Evolutionary conservation across 1,140 invertebrate species (phyloP).

Genomic region (Meloidogyne chitwoodi): DNA sequence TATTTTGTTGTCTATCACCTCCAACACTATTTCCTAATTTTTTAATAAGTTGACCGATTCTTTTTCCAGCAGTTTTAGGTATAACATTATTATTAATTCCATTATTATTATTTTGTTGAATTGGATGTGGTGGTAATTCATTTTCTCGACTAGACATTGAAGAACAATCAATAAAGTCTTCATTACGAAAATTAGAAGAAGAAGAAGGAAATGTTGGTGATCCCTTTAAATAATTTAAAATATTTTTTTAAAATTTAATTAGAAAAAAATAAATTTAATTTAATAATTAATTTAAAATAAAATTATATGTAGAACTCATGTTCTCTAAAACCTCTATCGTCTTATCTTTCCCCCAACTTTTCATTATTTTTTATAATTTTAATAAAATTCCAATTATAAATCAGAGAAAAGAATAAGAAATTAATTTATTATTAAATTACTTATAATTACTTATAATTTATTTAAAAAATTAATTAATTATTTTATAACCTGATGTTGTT

Average conservation of each 20-base stretch:
- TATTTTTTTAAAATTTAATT: no score
- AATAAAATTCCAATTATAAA: no score
- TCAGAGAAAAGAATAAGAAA: no score
- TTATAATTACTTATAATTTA: no score
- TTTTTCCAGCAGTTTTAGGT: conserved; percentile 19
- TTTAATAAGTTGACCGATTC: conserved; percentile 49
- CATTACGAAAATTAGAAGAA: background rate
- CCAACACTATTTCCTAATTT: conserved; percentile 40
- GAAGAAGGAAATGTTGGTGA: background rate
- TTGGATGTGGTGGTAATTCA: background rate
- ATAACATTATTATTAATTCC: background rate
- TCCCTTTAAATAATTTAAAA: background rate
- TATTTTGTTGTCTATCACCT: conserved; percentile 21
- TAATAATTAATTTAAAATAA: no score
- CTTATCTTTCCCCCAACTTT: no score
- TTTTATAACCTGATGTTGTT: background rate
- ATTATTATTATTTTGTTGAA: background rate
- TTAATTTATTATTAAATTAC: no score
- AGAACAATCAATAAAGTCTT: background rate
- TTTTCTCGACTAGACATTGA: background rate
- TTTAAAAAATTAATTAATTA: no score
- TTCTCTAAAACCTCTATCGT: no score
- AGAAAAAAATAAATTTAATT: no score
- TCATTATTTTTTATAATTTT: no score
- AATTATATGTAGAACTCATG: no score